phyloP scores from a whole-genome alignment of 1,140 invertebrate genomes.

The Meloidogyne floridensis region DNA sequence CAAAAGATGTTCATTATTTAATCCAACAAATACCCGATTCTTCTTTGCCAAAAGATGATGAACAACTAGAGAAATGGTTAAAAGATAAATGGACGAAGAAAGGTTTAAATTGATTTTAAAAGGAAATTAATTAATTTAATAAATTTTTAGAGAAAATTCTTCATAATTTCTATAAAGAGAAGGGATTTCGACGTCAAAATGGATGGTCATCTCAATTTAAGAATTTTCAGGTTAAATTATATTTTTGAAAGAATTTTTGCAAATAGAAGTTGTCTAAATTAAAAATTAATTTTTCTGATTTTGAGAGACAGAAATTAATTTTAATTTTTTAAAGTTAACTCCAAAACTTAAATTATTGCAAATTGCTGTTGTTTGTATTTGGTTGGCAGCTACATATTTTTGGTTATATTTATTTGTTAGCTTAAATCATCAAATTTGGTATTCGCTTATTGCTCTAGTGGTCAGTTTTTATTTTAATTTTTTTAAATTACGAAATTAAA shows the following conservation, averaged over 20 bases:
- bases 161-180: constrained; percentile 27
- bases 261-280: constrained; percentile 20
- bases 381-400: constrained; percentile 42
- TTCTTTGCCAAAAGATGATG: constrained; percentile 67
- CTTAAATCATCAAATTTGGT: constrained; percentile 24
- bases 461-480: constrained; percentile 22
- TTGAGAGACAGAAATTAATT: neutral
- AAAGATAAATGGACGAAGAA: constrained; percentile 76
- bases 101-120: constrained; percentile 73
- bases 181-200: constrained; percentile 11
- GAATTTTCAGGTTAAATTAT: constrained; percentile 28
- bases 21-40: constrained; percentile 72
- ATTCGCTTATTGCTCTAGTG: constrained; percentile 40
- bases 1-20: constrained; percentile 76
- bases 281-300: neutral
- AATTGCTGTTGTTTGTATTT: constrained; percentile 43
- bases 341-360: constrained; percentile 35
- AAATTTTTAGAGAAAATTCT: neutral
- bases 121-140: neutral
- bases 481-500: neutral
- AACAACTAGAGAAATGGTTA: constrained; percentile 73
- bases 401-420: constrained; percentile 53
- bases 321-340: constrained; percentile 45
- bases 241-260: neutral
- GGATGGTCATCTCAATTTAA: constrained; percentile 18